phyloP scores from a whole-genome alignment of 2,797 vertebrate species.

The Rachycentron canadum region DNA sequence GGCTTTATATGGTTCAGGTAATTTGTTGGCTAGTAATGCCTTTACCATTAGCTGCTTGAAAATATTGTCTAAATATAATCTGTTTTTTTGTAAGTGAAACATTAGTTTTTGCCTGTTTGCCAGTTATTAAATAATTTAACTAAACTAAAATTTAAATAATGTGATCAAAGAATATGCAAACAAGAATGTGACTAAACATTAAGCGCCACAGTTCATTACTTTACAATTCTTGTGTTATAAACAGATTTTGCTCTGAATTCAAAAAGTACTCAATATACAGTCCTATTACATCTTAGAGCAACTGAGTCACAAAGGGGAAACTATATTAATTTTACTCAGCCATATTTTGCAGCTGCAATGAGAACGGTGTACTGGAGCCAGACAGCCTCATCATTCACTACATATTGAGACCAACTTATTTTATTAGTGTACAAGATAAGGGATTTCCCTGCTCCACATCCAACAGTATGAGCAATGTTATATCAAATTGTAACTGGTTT shows the following conservation, averaged over 20 bases:
- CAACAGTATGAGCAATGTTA: not conserved
- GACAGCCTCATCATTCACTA: not conserved
- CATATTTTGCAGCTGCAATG: not conserved
- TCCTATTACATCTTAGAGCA: no score
- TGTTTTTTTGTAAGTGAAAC: no score
- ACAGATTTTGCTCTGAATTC: not conserved
- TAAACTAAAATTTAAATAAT: not conserved
- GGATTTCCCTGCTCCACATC: conserved; percentile 16
- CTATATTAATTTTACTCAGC: not conserved
- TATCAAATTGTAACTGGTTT: conserved; percentile 14
- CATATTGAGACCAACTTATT: not conserved
- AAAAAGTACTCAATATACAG: not conserved
- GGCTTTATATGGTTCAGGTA: not conserved
- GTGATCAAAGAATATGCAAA: not conserved
- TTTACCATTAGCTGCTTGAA: not conserved
- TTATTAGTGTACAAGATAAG: not conserved
- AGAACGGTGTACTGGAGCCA: not conserved
- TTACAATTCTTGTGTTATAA: not conserved
- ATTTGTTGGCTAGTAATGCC: not conserved
- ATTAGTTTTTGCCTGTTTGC: no score
- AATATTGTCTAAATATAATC: not conserved
- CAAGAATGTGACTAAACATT: not conserved
- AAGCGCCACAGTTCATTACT: not conserved
- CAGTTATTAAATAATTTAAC: no score
- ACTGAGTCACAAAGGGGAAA: not conserved